Conservation (phyloP, 2,113 vertebrate genomes). For the Danionella cerebrum region DNA sequence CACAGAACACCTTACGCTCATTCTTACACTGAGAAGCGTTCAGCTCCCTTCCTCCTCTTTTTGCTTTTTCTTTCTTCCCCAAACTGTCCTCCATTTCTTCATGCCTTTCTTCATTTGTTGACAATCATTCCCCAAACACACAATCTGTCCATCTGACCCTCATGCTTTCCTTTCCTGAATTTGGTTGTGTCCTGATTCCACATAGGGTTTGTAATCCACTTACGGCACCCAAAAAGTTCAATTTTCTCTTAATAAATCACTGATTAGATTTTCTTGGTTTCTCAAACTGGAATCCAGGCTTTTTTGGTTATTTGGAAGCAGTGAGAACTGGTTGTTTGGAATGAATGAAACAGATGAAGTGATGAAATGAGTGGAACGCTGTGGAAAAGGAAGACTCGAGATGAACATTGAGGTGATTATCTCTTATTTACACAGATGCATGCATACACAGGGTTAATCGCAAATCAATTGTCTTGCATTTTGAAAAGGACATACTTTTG, state of each 20-base stretch:
- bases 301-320: conserved; percentile 13
- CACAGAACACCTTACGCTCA: conserved; percentile 43
- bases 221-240: conserved; percentile 8
- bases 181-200: conserved; percentile 31
- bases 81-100: conserved; percentile 56
- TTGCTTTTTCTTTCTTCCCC: conserved; percentile 53
- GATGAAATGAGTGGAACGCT: neutral
- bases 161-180: conserved; percentile 25
- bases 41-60: conserved; percentile 50
- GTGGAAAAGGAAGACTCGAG: conserved; percentile 27
- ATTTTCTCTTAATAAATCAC: neutral
- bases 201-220: conserved; percentile 35
- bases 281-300: conserved; percentile 8
- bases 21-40: conserved; percentile 67
- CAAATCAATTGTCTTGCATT: conserved; percentile 1
- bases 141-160: conserved; percentile 44
- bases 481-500: conserved; percentile 36
- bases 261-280: neutral
- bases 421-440: conserved; percentile 32
- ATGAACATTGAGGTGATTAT: conserved; percentile 13
- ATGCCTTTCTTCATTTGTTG: conserved; percentile 52
- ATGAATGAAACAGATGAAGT: conserved; percentile 2
- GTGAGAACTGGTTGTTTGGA: conserved; percentile 27
- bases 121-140: conserved; percentile 45
- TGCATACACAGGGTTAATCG: neutral